Percentiles rank a stretch among this genome's conserved stretches.
Evolutionary conservation across 2,113 vertebrate genomes (phyloP).

Genomic region (Donacobius atricapilla): DNA sequence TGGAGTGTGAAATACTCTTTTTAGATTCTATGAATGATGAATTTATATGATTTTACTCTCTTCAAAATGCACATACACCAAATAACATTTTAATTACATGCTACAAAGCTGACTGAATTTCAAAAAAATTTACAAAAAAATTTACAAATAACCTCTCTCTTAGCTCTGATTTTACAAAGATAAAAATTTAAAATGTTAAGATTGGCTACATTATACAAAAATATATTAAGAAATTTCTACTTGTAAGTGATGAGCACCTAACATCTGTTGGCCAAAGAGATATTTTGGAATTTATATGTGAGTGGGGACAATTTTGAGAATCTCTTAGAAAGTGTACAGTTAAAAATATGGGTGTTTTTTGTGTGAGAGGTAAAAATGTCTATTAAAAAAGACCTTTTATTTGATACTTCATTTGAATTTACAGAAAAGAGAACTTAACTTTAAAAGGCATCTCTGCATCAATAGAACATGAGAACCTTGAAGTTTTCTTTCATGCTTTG

Average conservation of each 20-base stretch:
- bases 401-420: not conserved
- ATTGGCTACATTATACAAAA: not conserved
- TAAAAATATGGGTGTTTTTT: not conserved
- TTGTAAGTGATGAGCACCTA: not conserved
- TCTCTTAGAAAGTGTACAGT: not conserved
- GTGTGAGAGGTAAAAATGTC: not conserved
- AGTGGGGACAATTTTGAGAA: not conserved
- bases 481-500: not conserved
- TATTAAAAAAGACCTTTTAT: not conserved
- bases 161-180: not conserved
- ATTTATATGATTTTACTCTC: not conserved
- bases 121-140: fast-evolving
- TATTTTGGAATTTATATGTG: not conserved
- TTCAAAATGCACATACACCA: not conserved
- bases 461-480: not conserved
- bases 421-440: not conserved
- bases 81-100: slow-evolving; percentile 12
- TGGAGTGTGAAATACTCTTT: slow-evolving; percentile 4
- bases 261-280: not conserved
- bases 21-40: not conserved
- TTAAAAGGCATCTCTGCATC: not conserved
- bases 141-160: not conserved
- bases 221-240: not conserved
- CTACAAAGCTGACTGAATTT: not conserved
- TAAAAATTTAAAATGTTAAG: not conserved